Conservation (phyloP, 2,797 vertebrate genomes). For the Acropternis orthonyx region DNA sequence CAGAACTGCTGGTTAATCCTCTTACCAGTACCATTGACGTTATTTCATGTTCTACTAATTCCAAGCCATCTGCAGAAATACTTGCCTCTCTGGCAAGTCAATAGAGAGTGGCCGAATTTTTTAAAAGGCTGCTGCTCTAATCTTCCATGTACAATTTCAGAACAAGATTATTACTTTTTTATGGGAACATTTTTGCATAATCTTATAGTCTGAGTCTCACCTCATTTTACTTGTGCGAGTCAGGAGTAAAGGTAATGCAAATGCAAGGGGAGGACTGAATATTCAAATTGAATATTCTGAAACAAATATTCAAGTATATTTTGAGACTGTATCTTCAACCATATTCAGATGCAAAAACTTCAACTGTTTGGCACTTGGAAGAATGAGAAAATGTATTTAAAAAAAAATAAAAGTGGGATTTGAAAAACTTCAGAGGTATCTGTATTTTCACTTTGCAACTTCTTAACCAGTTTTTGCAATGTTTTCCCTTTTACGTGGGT, state of each 20-base stretch:
- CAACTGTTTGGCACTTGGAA: neutral
- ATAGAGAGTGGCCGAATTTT: neutral
- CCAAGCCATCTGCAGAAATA: constrained; percentile 31
- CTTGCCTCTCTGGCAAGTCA: neutral
- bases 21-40: constrained; percentile 51
- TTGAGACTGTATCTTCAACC: neutral
- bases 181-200: neutral
- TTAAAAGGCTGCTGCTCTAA: neutral
- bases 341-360: neutral
- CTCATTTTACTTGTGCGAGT: neutral
- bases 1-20: constrained; percentile 59
- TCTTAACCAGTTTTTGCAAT: neutral
- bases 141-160: neutral
- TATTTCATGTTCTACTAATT: constrained; percentile 48
- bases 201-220: neutral
- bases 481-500: neutral
- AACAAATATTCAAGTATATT: neutral
- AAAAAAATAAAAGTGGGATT: neutral
- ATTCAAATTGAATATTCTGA: neutral
- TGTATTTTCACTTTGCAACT: neutral
- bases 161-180: neutral
- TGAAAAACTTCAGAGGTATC: neutral
- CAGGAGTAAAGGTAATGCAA: neutral
- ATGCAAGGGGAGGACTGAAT: neutral
- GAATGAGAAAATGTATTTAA: neutral